Base-by-base conservation (phyloP, 2,797 vertebrate genomes). In the Onychomys arenicola region DNA sequence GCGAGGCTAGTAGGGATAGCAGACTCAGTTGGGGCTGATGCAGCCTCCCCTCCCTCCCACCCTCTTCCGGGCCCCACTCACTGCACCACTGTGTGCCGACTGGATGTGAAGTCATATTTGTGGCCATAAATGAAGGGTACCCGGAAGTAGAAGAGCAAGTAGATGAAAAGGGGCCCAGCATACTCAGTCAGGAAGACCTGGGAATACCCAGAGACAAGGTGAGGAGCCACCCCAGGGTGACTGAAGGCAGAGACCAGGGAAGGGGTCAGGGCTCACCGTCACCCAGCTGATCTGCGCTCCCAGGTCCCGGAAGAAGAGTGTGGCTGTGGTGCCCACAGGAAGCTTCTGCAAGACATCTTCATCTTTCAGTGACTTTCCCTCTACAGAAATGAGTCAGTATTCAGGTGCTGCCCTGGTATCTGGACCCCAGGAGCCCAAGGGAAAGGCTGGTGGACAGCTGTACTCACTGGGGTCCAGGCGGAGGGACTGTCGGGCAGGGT, bases 261-360 rank as follows among this genome's bases (percentile, higher is more conserved):
- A 1, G 1, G 0, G 19, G 34, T 4, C 11, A 2, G n/a, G 32
- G 98, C 99, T 99, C 98, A 99, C 99, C 77, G 99, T 99, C 98
- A 99, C 99, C 99, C 99, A 99, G 99, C 99, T 99, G 98, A 99
- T 99, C 98, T 99, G 99, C 0, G 99, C 99, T 37, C 99, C 99
- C 97, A 99, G 98, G 98, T 99, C 99, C 95, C 99, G 99, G 98
- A 99, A 99, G 98, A 99, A 99, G 86, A 99, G 98, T 0, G 99
- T 99, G 65, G 99, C 99, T 0, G 99, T 99, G 97, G 99, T 99
- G 97, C 99, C 99, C 97, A 99, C 99, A 0, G 99, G 99, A 63
- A 99, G 99, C 96, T 99, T 99, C 98, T 99, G 99, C 92, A 99
- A 98, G 55, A 99, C 98, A 0, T 99, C 99, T 97, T 99, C 99